Percentiles rank a stretch among this genome's conserved stretches.
Conservation (phyloP, 37 sponge, comb jelly and placozoan genomes). For the Oopsacas minuta region DNA sequence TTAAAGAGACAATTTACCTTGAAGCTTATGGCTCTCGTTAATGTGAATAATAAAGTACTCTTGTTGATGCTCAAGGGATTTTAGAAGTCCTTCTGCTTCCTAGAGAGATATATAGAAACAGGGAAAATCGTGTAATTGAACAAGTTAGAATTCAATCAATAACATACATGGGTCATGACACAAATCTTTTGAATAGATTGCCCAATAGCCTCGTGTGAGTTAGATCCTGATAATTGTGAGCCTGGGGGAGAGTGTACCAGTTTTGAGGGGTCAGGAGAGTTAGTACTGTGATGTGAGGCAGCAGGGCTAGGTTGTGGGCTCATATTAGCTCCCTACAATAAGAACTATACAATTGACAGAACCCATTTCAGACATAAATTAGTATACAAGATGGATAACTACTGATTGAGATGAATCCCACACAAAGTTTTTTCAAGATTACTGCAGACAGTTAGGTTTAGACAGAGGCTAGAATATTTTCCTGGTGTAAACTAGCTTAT, state of each 20-base stretch:
- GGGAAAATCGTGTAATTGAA: neutral
- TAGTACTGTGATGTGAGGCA: slow-evolving; percentile 1
- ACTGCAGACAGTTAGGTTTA: too few species aligned
- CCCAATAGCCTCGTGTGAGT: neutral
- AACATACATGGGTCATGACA: slow-evolving; percentile 11
- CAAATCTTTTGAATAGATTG: neutral
- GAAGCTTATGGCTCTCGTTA: neutral
- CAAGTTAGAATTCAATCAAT: neutral
- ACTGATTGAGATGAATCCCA: too few species aligned
- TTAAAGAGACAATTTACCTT: neutral
- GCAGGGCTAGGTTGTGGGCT: neutral
- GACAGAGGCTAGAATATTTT: too few species aligned
- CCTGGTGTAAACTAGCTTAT: too few species aligned
- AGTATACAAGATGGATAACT: too few species aligned
- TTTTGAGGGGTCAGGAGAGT: slow-evolving; percentile 3
- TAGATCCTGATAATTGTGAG: neutral
- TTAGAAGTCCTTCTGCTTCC: neutral
- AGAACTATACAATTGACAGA: too few species aligned
- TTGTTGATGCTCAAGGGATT: neutral
- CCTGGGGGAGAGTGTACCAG: slow-evolving; percentile 8
- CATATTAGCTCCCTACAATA: neutral
- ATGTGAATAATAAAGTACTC: slow-evolving; percentile 6
- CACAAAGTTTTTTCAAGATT: too few species aligned
- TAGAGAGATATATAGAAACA: neutral
- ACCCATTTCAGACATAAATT: too few species aligned